Evolutionary conservation across 2,113 vertebrate genomes (phyloP).

Genomic region (Gopherus flavomarginatus): DNA sequence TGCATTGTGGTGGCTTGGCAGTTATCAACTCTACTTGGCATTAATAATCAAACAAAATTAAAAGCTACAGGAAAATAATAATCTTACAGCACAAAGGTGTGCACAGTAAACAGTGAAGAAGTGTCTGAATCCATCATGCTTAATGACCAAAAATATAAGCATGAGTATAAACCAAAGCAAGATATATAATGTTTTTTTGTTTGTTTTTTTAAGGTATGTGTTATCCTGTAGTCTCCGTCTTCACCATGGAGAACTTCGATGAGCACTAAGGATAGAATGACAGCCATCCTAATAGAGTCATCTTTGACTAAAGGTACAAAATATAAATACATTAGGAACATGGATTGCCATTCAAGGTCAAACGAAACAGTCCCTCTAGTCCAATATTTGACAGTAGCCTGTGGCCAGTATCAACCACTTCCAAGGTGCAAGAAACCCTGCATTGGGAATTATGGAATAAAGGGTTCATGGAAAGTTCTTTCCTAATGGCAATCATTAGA

Average conservation of each 20-base stretch:
- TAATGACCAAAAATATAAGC: not conserved
- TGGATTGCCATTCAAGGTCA: not conserved
- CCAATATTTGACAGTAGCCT: accelerated
- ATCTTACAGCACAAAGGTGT: accelerated
- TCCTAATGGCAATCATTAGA: not conserved
- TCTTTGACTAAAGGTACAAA: not conserved
- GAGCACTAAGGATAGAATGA: not conserved
- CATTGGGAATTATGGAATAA: not conserved
- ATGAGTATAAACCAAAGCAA: not conserved
- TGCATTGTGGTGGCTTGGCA: not conserved
- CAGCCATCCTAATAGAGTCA: not conserved
- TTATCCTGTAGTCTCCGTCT: not conserved
- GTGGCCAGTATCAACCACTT: not conserved
- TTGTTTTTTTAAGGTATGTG: not conserved
- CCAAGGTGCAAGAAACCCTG: not conserved
- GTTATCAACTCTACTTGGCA: slow-evolving; percentile 19
- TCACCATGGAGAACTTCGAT: not conserved
- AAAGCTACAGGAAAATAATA: not conserved
- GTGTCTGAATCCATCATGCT: not conserved
- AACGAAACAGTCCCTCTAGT: not conserved
- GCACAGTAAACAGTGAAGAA: slow-evolving; percentile 21
- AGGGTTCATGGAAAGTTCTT: accelerated
- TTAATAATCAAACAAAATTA: slow-evolving; percentile 52
- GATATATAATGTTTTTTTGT: not conserved
- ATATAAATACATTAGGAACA: not conserved